Base-by-base conservation (phyloP, 35 echinoderm and acorn worm genomes). In the Eucidaris tribuloides region DNA sequence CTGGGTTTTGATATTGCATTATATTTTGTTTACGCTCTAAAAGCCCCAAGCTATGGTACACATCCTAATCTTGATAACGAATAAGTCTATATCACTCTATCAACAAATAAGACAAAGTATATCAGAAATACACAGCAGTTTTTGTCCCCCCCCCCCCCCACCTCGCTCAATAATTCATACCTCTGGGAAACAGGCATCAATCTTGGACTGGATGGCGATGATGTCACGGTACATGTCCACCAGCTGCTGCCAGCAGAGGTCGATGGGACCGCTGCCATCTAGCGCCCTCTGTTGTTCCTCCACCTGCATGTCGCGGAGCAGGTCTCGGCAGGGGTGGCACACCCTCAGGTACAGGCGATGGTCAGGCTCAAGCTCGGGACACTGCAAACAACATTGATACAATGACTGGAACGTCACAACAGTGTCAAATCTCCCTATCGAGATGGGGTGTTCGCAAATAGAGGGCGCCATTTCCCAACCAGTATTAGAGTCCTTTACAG, bases 321-420 rank as follows among this genome's bases (percentile, higher is more conserved):
- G 48, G 32, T 59, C 34, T 5, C 45, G 55, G 20, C 90, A 92
- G n/a, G 64, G 20, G 59, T 86, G 37, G 64, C 90, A 86, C 6
- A 81, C 48, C 2, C 90, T 40, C 24, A 92, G n/a, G 31, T 86
- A 86, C 18, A 74, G 46, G n/a, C 54, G 46, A 6, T 81, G 33
- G 62, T 92, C 78, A 23, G 90, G 90, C 38, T 92, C 90, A 42
- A 85, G 36, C 42, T 85, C 83, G 19, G 83, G 90, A 44, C 90
- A 81, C 90, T 92, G 60, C 0, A 30, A 42, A 46, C 6, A 64
- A 44, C n/a, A n/a, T n/a, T n/a, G n/a, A n/a, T n/a, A n/a, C n/a
- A n/a, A n/a, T 33, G 39, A 74, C 18, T 5, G 55, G 38, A 62
- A 65, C 15, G 3, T 14, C 2, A 50, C 6, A 6, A 5, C 20